Evolutionary conservation across 2,888 invertebrate species (phyloP), one percentile per base, ranked within the genome.

Genomic region (Cosmia trapezina): DNA sequence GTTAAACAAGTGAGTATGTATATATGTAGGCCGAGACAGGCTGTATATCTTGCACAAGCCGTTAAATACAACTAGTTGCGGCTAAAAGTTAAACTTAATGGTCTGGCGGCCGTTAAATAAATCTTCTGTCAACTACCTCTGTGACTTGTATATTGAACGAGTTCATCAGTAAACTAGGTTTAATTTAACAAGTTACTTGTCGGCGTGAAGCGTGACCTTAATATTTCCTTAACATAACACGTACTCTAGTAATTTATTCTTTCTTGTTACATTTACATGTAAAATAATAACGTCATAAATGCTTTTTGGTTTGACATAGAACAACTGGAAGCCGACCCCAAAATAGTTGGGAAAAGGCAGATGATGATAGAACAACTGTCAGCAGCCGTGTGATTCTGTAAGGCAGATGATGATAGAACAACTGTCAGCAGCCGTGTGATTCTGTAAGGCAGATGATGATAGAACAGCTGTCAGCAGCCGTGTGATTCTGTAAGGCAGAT

Each of bases 31-130:
- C 60, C 61, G 54, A 37, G 76, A 62, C 69, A 62, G 57, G 41
- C 64, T 45, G 60, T 84, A 65, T 59, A 81, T 81, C 76, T 67
- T 81, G 62, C 59, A 81, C 81, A 70, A 75, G 64, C 70, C 84
- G 70, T 81, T 81, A 65, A 80, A 74, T 80, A 65, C 62, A 63
- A 70, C 70, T 76, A 66, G 70, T 84, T 68, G 84, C 57, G 84
- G 81, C 64, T 70, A 59, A 75, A 81, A 84, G 63, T 84, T 83
- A 68, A 70, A 68, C 81, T 59, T 81, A 81, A 81, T 76, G 81
- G 76, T 70, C 80, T 73, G 83, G 43, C 33, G 51, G 76, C 64
- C 56, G 76, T 84, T 75, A 80, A 47, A 84, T 81, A 81, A 84
- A 81, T 81, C 84, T 81, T 70, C 28, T 54, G 70, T 81, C 70